Base-by-base conservation (phyloP, 2,797 vertebrate genomes). In the Hemibagrus guttatus region DNA sequence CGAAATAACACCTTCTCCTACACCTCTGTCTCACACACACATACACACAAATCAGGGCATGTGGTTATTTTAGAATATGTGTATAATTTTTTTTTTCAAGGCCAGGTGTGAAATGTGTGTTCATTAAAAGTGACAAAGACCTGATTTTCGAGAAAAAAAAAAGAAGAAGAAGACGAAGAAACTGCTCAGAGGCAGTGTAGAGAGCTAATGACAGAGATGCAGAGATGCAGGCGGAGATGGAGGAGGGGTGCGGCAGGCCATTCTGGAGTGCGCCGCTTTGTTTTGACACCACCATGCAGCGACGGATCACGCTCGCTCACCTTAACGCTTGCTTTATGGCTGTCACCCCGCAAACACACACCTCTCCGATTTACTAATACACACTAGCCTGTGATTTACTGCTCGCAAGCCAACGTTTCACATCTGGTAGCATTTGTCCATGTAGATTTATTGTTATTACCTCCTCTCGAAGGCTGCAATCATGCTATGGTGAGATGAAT, bases 101-200 rank as follows among this genome's bases (percentile, higher is more conserved):
- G 90, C 91, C 92, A 92, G 91, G 94, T 94, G 94, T 89, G 92
- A 94, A 94, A 92, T 87, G 92, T 83, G 92, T 91, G 89, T 93
- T 95, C 92, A 94, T 94, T 93, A 89, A 94, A 93, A 93, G 91
- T 93, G 94, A 93, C 93, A 95, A 95, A 94, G 92, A 94, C 91
- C 93, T 92, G 92, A 93, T 93, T 92, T 63, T 59, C 6, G 6
- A 14, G 21, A 49, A 81, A 49, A 75, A 75, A 39, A 52, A 52
- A 64, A 46, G 14, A 63, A 21, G 9, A 81, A 21, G 2, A 81
- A 56, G 19, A 92, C 92, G 91, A 88, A 75, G 49, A 89, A 87
- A 88, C 75, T 89, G 90, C 88, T 82, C 85, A 85, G 91, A 91
- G 89, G 90, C 93, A 93, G 92, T 92, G 92, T 89, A 92, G 91